These are phyloP conservation scores for Arctia plantaginis DNA, from an alignment of 2,888 invertebrate species.

Conservation along the genomic window DNA sequence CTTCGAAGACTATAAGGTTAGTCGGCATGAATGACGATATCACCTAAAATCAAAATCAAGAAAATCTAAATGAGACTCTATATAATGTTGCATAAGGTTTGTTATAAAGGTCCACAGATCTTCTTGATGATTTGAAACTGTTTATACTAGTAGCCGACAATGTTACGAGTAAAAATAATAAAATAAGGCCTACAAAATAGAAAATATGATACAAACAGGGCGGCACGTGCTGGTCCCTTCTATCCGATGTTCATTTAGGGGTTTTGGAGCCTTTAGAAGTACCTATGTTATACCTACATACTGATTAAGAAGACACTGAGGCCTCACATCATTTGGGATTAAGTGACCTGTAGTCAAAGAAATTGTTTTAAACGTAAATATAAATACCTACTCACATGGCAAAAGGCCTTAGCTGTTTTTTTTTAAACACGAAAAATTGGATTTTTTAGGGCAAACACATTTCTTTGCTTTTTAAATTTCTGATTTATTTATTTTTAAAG, in stretches of 20 bases:
- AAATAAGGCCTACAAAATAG: constrained; percentile 69
- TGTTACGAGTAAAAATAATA: constrained; percentile 71
- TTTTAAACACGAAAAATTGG: no score
- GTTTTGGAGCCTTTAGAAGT: background rate
- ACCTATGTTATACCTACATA: background rate
- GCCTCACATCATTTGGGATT: background rate
- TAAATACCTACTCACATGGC: no score
- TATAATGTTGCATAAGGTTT: constrained; percentile 30
- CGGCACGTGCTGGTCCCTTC: constrained; percentile 44
- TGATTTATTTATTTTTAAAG: no score
- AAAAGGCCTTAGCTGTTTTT: no score
- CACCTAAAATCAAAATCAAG: constrained; percentile 55
- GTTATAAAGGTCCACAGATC: constrained; percentile 13
- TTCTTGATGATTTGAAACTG: constrained; percentile 62
- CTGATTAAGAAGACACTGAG: background rate
- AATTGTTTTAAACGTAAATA: background rate
- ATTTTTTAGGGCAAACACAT: no score
- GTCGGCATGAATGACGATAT: constrained; percentile 72
- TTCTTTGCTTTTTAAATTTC: no score
- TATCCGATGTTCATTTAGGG: constrained; percentile 25
- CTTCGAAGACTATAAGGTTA: constrained; percentile 85
- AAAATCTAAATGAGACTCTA: constrained; percentile 52
- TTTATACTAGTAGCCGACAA: constrained; percentile 54
- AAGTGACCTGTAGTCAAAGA: background rate
- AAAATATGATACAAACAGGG: constrained; percentile 76